Base-by-base conservation (phyloP, 2,797 vertebrate genomes). In the Valencia hispanica region DNA sequence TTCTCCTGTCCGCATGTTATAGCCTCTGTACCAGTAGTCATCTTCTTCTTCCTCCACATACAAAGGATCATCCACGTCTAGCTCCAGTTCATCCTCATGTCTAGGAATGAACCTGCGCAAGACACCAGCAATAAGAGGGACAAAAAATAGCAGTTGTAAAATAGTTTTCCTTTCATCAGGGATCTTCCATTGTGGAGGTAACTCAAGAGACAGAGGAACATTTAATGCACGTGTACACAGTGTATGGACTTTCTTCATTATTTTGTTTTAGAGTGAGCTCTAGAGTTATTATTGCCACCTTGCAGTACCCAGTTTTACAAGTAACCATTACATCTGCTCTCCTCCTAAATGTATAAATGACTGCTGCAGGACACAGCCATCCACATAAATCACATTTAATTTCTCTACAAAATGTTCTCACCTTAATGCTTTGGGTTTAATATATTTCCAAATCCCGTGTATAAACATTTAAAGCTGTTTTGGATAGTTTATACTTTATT, bases 1-100 rank as follows among this genome's bases (percentile, higher is more conserved):
- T 88, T 98, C 98, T 5, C 98, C 98, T 0, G 98, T 99, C 9
- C 98, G 94, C 98, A 99, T 99, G 93, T 99, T 99, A 88, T 98
- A 99, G 18, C 98, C 98, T 27, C 96, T 93, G 92, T 97, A 99
- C 98, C 98, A 99, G 90, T 97, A 99, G 89, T 99, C 98, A 1
- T 99, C 98, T 84, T 99, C 98, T 86, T 99, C 98, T 57, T 97
- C 96, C 89, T 99, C 98, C 83, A 99, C 97, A 72, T 96, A 96
- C 79, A 99, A 92, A 0, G 98, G 98, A 79, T 99, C 98, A 0
- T 99, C 98, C 88, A 99, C 98, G 0, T 99, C 98, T 41, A 99
- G 93, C 90, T 99, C 97, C 90, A 99, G 94, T 86, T 99, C 98
- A 0, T 99, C 98, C 50, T 96, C 94, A 20, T 99, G 98, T 66